A percentile compares a stretch with the other conserved stretches of the same genome.
phyloP scores from a whole-genome alignment of 2,113 vertebrate genomes.

The Brachyhypopomus gauderio region DNA sequence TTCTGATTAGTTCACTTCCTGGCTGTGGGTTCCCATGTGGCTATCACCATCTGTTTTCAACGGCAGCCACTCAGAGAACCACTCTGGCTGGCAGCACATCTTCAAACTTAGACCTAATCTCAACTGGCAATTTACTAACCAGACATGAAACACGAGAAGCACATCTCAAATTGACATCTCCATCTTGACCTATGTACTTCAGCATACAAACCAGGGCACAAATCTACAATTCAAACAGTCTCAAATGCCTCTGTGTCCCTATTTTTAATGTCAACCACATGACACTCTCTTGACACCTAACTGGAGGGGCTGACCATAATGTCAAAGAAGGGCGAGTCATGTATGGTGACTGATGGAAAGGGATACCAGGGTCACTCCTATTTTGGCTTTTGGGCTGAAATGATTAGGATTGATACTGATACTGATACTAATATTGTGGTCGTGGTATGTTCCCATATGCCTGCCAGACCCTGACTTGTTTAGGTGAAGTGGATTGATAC shows the following conservation, averaged over 20 bases:
- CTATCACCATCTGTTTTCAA: not conserved
- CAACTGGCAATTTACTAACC: not conserved
- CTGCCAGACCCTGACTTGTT: too few relatives aligned
- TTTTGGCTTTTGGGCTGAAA: too few relatives aligned
- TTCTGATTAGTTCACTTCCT: not conserved
- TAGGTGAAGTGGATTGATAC: too few relatives aligned
- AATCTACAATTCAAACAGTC: conserved; percentile 13
- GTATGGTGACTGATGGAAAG: not conserved
- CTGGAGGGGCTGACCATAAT: conserved; percentile 3
- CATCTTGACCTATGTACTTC: conserved; percentile 28
- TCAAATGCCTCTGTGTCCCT: conserved; percentile 20
- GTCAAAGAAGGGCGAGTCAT: not conserved
- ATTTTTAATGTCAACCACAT: not conserved
- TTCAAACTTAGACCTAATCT: not conserved
- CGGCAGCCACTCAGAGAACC: not conserved
- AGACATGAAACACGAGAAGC: conserved; percentile 25
- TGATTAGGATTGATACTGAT: too few relatives aligned
- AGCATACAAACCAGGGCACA: conserved; percentile 13
- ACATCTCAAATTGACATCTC: conserved; percentile 1
- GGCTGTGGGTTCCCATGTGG: not conserved
- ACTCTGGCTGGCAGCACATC: not conserved
- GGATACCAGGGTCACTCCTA: not conserved
- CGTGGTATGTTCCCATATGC: too few relatives aligned
- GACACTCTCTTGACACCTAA: conserved; percentile 14
- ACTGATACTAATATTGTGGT: too few relatives aligned